Conservation (phyloP, 2,113 vertebrate genomes). For the Athene cunicularia region DNA sequence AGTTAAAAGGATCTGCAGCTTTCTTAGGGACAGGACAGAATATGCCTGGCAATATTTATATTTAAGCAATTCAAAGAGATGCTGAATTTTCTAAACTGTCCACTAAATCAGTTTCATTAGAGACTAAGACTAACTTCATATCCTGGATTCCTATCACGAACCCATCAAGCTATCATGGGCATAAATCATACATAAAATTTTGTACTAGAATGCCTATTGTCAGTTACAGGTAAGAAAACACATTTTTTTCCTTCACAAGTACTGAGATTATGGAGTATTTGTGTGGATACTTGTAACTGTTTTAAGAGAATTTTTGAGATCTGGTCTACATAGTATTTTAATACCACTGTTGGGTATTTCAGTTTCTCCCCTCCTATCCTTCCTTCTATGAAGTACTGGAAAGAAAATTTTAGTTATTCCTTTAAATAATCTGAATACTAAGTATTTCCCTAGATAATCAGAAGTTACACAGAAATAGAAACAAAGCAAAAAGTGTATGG, state of each 20-base stretch:
- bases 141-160: neutral
- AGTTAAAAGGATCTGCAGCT: neutral
- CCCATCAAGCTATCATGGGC: neutral
- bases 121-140: neutral
- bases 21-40: neutral
- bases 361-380: accelerated
- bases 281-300: neutral
- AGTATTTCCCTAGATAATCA: neutral
- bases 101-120: neutral
- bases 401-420: neutral
- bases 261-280: neutral
- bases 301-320: neutral
- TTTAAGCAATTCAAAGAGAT: neutral
- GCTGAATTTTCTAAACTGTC: neutral
- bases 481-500: neutral
- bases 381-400: neutral
- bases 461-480: neutral
- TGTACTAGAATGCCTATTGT: neutral
- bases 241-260: neutral
- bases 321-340: neutral
- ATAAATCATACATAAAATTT: neutral
- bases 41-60: neutral
- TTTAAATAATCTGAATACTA: neutral
- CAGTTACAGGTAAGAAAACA: neutral
- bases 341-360: neutral